Evolutionary conservation across 2,797 vertebrate genomes (phyloP).

Genomic region (Basileuterus tristriatus): DNA sequence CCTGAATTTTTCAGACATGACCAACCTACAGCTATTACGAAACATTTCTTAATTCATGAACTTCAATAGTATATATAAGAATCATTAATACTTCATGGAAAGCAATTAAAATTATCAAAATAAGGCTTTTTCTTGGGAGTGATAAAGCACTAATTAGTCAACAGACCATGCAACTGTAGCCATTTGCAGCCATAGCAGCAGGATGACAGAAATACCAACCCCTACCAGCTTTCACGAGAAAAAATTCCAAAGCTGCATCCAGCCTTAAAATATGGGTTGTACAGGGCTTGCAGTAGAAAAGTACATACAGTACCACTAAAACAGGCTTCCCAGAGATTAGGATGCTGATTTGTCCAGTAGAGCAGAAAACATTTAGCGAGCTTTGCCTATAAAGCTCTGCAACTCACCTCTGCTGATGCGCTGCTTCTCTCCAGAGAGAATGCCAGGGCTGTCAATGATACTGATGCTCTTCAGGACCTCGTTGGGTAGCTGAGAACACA

Average conservation of each 20-base stretch:
- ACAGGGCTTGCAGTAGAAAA: not conserved
- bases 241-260: not conserved
- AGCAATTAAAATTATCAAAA: not conserved
- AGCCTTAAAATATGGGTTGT: not conserved
- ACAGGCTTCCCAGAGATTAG: not conserved
- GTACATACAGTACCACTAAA: not conserved
- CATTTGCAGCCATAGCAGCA: not conserved
- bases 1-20: not conserved
- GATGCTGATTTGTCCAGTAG: not conserved
- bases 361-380: not conserved
- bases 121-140: not conserved
- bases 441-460: conserved; percentile 94
- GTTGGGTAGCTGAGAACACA: conserved; percentile 96
- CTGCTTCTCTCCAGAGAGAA: conserved; percentile 97
- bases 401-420: conserved; percentile 91
- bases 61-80: not conserved
- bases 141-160: not conserved
- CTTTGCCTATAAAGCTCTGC: not conserved
- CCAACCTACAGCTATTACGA: not conserved
- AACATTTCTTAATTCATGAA: not conserved
- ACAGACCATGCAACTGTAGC: not conserved
- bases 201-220: not conserved
- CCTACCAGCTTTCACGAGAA: not conserved
- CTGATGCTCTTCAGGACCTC: conserved; percentile 89
- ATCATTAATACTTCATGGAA: not conserved